These are phyloP conservation scores for Cacatua alba DNA, from an alignment of 2,113 vertebrate species.

Conservation along the genomic window DNA sequence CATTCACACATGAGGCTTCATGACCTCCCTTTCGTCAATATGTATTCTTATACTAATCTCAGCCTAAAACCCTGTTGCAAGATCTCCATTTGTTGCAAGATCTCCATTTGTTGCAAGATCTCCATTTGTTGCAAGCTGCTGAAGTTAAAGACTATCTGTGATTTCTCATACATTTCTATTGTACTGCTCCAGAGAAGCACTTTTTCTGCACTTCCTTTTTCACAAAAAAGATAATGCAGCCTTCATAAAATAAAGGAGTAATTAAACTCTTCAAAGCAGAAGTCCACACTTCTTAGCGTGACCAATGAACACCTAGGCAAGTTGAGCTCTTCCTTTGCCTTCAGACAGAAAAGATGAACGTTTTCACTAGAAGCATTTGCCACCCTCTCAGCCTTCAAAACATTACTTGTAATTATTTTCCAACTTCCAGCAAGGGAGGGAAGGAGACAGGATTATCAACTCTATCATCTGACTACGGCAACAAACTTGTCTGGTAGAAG, in stretches of 20 bases:
- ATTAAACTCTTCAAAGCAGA: background rate
- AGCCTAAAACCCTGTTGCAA: background rate
- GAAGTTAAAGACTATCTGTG: background rate
- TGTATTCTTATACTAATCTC: background rate
- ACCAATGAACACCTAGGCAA: background rate
- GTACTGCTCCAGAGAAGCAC: background rate
- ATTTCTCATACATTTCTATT: background rate
- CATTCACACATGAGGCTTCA: background rate
- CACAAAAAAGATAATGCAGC: background rate
- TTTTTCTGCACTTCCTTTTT: background rate
- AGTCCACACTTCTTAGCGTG: background rate
- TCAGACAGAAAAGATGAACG: background rate
- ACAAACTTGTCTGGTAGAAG: background rate
- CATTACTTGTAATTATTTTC: background rate
- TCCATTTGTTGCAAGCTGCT: background rate
- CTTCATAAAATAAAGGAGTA: background rate
- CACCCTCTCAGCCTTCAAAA: background rate
- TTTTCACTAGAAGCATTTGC: background rate
- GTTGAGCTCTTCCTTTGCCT: background rate
- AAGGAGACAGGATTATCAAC: background rate
- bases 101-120: background rate
- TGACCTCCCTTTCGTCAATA: background rate
- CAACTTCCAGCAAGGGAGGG: background rate
- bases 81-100: background rate
- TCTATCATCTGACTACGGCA: background rate